phyloP scores from a whole-genome alignment of 64 coral and sea anemone genomes.

The Astreopora myriophthalma region DNA sequence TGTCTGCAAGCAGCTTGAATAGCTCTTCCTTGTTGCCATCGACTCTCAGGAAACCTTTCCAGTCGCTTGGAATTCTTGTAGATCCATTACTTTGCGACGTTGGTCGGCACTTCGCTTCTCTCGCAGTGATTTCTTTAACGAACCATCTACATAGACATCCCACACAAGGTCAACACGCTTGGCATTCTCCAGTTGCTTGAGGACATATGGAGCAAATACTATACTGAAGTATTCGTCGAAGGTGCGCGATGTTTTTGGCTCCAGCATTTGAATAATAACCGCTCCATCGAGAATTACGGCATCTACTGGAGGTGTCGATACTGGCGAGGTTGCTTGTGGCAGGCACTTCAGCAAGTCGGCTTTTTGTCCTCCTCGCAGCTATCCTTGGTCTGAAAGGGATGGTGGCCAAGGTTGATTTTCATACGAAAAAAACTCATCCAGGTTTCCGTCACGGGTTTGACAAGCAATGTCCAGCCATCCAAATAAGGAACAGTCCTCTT shows the following conservation, averaged over 20 bases:
- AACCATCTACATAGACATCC: conserved; percentile 52
- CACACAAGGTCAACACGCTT: conserved; percentile 38
- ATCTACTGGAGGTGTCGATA: conserved; percentile 51
- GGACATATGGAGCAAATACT: conserved; percentile 29
- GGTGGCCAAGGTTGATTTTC: conserved; percentile 63
- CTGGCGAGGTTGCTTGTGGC: conserved; percentile 48
- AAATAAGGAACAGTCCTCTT: conserved; percentile 50
- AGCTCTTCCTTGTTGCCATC: conserved; percentile 36
- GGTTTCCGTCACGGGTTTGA: conserved; percentile 34
- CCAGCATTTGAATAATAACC: conserved; percentile 53
- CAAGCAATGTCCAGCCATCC: conserved; percentile 43
- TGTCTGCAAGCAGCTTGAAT: conserved; percentile 12
- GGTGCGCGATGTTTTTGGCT: conserved; percentile 29
- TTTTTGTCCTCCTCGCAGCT: conserved; percentile 60
- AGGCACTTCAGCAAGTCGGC: conserved; percentile 51
- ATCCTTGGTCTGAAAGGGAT: conserved; percentile 41
- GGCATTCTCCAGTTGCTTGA: conserved; percentile 17
- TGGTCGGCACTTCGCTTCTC: conserved; percentile 21
- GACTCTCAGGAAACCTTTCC: conserved; percentile 32
- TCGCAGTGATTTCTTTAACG: conserved; percentile 20
- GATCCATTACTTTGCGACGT: conserved; percentile 32
- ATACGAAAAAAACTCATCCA: conserved; percentile 36
- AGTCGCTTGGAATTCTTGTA: conserved; percentile 29
- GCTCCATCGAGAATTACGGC: conserved; percentile 53
- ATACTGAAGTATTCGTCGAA: conserved; percentile 42